Evolutionary conservation across 2,113 vertebrate genomes (phyloP).

Genomic region (Carassius carassius): DNA sequence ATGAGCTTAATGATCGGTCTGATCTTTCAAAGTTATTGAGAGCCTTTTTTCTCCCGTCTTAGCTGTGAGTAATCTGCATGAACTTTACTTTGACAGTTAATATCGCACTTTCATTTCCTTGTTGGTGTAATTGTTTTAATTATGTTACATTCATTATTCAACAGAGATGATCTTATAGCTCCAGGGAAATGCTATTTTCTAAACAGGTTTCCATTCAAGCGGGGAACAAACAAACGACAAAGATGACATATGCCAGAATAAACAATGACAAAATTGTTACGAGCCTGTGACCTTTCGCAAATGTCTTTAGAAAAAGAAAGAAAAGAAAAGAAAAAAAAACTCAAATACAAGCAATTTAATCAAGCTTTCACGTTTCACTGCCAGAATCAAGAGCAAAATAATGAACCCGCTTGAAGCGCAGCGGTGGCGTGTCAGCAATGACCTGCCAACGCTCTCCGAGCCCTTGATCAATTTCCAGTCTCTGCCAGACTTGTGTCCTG

Average conservation of each 20-base stretch:
- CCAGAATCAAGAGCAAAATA: constrained; percentile 22
- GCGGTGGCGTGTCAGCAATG: neutral
- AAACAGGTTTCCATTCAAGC: constrained; percentile 36
- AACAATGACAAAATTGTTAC: constrained; percentile 35
- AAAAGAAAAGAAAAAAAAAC: neutral
- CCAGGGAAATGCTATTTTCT: constrained; percentile 30
- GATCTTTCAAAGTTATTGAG: constrained; percentile 45
- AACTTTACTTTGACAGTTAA: constrained; percentile 53
- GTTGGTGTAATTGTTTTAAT: constrained; percentile 52
- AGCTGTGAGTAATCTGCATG: constrained; percentile 40
- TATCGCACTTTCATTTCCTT: constrained; percentile 51
- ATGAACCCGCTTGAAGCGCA: constrained; percentile 16
- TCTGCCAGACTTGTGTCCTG: constrained; percentile 2
- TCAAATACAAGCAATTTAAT: constrained; percentile 23
- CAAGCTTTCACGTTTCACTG: constrained; percentile 16
- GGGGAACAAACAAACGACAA: constrained; percentile 39
- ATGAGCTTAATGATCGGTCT: constrained; percentile 62
- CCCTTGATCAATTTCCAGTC: constrained; percentile 1
- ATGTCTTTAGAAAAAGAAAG: neutral
- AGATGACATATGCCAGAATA: constrained; percentile 23
- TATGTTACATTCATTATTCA: constrained; percentile 49
- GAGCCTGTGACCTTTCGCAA: constrained; percentile 38
- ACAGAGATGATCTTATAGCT: constrained; percentile 24
- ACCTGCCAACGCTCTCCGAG: constrained; percentile 12
- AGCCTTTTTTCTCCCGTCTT: constrained; percentile 24